Evolutionary conservation across 2,113 vertebrate species (phyloP), one percentile per base, ranked within the genome.

Genomic region (Pollachius pollachius): DNA sequence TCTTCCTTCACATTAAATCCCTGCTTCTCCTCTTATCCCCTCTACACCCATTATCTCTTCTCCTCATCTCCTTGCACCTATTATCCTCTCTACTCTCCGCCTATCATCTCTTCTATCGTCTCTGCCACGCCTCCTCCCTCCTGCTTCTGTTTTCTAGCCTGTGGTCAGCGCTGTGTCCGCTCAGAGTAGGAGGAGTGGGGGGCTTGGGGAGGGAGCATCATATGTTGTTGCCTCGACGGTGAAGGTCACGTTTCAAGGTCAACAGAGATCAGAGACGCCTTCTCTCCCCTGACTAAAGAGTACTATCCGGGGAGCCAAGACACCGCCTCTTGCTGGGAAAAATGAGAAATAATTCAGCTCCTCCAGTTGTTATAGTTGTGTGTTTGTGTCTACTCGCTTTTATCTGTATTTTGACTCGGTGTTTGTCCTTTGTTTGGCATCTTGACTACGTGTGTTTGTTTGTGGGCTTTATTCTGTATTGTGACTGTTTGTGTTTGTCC

Each of bases 201-300:
- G 30, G 30, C 30, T 34, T 2, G 30, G 30, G 4, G 30, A 34
- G 30, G 30, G 75, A 76, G 80, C 77, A 74, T 79, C 64, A 69
- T 75, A 74, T 30, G 62, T 23, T 59, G 23, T 12, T 68, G 69
- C 68, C 68, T 64, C 64, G 21, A 25, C 72, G 52, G 62, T 65
- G 15, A 4, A 66, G 76, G 68, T 76, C 72, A 72, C 64, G 66
- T 64, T 79, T 87, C 75, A 80, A 60, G 76, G 70, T 71, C 80
- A 65, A 82, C 62, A 52, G 12, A 56, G 68, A 34, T 4, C 30
- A 34, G 30, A 34, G 6, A 34, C 30, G 6, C 73, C 83, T 88
- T 80, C 72, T 80, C 72, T 80, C 63, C 73, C 72, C 67, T 84
- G 84, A 87, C 85, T 86, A 89, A 67, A 86, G 80, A 74, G 75